Conservation (phyloP, 2,797 vertebrate genomes). For the Gephyroberyx darwinii region DNA sequence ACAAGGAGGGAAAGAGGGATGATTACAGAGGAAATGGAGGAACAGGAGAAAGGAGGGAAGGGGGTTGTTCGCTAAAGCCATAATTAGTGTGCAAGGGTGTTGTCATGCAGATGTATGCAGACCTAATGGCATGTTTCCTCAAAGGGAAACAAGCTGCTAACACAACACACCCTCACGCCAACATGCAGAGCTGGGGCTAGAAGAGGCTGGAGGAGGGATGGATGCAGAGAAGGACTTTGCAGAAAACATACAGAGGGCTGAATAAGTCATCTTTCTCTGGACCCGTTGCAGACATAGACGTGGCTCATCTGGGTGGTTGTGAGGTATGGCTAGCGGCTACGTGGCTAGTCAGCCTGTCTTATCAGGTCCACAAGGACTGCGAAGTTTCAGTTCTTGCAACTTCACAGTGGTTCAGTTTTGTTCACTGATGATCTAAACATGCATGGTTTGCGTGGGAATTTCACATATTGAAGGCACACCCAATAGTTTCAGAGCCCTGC, state of each 20-base stretch:
- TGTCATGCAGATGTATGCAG: conserved; percentile 39
- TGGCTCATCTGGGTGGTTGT: too few relatives aligned
- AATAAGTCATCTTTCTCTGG: background rate
- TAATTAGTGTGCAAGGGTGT: conserved; percentile 42
- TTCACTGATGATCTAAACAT: too few relatives aligned
- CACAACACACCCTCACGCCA: background rate
- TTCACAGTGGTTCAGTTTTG: too few relatives aligned
- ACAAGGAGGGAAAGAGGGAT: conserved; percentile 6
- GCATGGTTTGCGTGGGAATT: background rate
- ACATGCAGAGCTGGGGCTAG: conserved; percentile 17
- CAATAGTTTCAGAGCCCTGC: background rate
- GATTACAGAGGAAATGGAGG: conserved; percentile 34
- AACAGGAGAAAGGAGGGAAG: conserved; percentile 14
- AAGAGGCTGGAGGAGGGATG: background rate
- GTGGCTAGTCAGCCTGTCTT: too few relatives aligned
- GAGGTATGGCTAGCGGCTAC: too few relatives aligned
- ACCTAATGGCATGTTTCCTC: conserved; percentile 40
- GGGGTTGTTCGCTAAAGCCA: conserved; percentile 28
- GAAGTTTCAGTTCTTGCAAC: conserved; percentile 4
- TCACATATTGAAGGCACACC: background rate
- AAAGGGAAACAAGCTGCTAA: conserved; percentile 15
- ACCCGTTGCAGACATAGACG: too few relatives aligned
- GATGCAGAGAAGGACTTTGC: background rate
- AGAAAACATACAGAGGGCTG: background rate
- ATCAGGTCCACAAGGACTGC: background rate